These are phyloP conservation scores for Gavia stellata DNA, from an alignment of 2,113 vertebrate genomes.

Conservation along the genomic window DNA sequence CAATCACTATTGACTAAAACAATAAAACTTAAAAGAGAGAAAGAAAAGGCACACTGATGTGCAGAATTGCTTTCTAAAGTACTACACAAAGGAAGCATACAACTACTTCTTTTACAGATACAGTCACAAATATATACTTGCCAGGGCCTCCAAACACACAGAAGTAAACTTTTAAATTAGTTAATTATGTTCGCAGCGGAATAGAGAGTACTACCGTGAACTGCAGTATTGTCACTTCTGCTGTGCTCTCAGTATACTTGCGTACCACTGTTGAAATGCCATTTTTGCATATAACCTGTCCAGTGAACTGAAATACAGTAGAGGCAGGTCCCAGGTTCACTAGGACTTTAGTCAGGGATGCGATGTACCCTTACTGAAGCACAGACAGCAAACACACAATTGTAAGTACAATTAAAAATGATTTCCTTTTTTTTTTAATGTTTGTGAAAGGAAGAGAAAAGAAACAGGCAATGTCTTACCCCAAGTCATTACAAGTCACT, in stretches of 20 bases:
- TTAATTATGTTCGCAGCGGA: background rate
- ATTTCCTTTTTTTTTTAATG: background rate
- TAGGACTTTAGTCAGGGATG: background rate
- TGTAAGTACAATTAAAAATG: background rate
- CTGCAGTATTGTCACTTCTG: background rate
- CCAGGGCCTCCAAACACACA: background rate
- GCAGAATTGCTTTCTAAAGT: background rate
- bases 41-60: background rate
- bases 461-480: background rate
- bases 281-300: background rate
- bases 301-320: background rate
- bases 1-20: background rate
- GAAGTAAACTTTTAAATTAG: background rate
- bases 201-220: background rate
- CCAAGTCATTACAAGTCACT: background rate
- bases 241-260: background rate
- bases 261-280: fast-evolving
- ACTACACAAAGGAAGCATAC: background rate
- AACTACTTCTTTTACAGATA: background rate
- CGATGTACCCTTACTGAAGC: background rate
- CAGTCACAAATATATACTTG: background rate
- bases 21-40: background rate
- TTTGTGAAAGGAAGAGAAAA: background rate
- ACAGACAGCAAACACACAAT: background rate
- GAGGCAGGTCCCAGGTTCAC: background rate